These are phyloP conservation scores for Chascanopsetta lugubris DNA, from an alignment of 2,113 vertebrate species.

Conservation along the genomic window DNA sequence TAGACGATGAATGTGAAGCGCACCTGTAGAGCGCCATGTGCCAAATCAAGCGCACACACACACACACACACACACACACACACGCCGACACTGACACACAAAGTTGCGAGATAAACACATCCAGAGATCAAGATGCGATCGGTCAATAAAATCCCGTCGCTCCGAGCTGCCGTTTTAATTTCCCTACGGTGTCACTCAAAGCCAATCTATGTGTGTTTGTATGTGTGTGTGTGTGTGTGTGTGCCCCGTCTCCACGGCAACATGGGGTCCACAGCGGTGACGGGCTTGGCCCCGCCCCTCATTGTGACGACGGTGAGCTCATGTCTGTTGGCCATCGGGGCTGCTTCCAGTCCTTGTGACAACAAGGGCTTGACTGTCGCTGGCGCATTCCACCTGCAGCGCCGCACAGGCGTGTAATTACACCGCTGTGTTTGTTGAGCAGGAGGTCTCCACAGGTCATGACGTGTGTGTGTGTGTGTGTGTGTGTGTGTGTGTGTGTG, in stretches of 20 bases:
- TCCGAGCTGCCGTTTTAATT: conserved; percentile 70
- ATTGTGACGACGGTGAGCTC: conserved; percentile 72
- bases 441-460: conserved; percentile 63
- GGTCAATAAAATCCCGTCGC: conserved; percentile 65
- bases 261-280: conserved; percentile 47
- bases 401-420: conserved; percentile 54
- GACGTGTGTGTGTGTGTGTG: conserved; percentile 16
- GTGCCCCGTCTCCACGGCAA: conserved; percentile 74
- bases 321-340: conserved; percentile 63
- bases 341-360: conserved; percentile 59
- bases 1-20: conserved; percentile 35
- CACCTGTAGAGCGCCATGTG: conserved; percentile 58
- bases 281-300: conserved; percentile 62
- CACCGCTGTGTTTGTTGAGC: conserved; percentile 59
- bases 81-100: conserved; percentile 21
- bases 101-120: conserved; percentile 45
- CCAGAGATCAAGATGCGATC: conserved; percentile 40
- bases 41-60: neutral
- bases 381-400: conserved; percentile 70
- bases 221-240: conserved; percentile 30
- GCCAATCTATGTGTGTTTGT: conserved; percentile 25
- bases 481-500: conserved; percentile 13
- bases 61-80: conserved; percentile 10
- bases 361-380: conserved; percentile 63
- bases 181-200: conserved; percentile 66